These are phyloP conservation scores for Oreonectes daqikongensis DNA, from an alignment of 2,797 vertebrate genomes.

Conservation along the genomic window DNA sequence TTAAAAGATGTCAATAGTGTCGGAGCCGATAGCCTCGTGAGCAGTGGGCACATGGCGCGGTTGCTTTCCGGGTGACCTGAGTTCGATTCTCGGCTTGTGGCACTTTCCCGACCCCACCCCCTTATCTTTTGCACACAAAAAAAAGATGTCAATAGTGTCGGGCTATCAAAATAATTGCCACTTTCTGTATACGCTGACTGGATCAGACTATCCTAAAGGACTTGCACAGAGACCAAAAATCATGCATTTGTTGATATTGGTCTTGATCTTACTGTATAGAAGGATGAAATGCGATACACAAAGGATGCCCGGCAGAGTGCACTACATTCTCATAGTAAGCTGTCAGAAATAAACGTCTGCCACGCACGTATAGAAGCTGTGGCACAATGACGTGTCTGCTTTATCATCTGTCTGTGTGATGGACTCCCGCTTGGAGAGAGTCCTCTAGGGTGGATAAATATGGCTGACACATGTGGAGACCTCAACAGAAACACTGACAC, in stretches of 20 bases:
- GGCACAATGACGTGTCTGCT: conserved; percentile 35
- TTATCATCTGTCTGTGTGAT: conserved; percentile 67
- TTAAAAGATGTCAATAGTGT: too few relatives aligned
- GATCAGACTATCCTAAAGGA: not conserved
- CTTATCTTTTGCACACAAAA: too few relatives aligned
- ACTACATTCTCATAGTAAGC: conserved; percentile 13
- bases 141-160: too few relatives aligned
- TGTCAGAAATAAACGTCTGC: conserved; percentile 44
- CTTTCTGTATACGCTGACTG: not conserved
- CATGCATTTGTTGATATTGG: not conserved
- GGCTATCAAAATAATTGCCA: not conserved
- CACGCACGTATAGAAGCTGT: conserved; percentile 51
- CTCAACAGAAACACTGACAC: conserved; percentile 74
- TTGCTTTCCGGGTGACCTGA: too few relatives aligned
- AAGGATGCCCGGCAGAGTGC: conserved; percentile 58
- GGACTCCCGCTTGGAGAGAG: conserved; percentile 68
- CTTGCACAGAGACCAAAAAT: conserved; percentile 50
- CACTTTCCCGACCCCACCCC: too few relatives aligned
- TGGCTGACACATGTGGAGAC: conserved; percentile 84
- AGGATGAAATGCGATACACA: conserved; percentile 24
- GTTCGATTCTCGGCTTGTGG: too few relatives aligned
- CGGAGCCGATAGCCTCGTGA: too few relatives aligned
- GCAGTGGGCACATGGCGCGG: too few relatives aligned
- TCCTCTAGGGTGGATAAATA: conserved; percentile 76
- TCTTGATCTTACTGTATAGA: conserved; percentile 2